phyloP scores from a whole-genome alignment of 2,888 invertebrate genomes.

The Germaria angustata region DNA sequence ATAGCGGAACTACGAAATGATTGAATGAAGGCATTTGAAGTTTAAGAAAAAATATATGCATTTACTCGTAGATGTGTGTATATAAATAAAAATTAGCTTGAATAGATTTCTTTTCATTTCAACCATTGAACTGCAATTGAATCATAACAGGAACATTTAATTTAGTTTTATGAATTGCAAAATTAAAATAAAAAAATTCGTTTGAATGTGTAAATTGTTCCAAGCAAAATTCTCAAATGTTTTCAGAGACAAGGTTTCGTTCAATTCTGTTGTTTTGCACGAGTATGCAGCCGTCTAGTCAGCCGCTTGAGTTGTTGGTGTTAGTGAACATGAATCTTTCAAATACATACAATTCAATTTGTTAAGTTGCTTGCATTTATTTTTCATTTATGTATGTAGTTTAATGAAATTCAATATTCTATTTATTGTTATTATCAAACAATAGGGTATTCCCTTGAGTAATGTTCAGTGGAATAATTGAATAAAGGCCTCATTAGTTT shows the following conservation, averaged over 20 bases:
- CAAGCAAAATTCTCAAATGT: conserved; percentile 43
- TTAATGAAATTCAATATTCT: conserved; percentile 44
- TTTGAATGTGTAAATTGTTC: conserved; percentile 44
- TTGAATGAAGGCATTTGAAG: conserved; percentile 9
- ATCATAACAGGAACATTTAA: conserved; percentile 67
- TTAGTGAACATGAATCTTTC: conserved; percentile 38
- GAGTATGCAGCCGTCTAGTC: not conserved
- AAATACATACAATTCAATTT: conserved; percentile 23
- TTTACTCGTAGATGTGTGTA: too few relatives aligned
- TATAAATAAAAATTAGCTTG: conserved; percentile 31
- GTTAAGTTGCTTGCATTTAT: not conserved
- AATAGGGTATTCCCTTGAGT: not conserved
- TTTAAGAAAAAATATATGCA: not conserved
- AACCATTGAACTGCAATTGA: conserved; percentile 53
- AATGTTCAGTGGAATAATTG: not conserved
- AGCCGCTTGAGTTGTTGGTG: conserved; percentile 3
- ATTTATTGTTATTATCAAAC: not conserved
- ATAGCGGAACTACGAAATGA: conserved; percentile 57
- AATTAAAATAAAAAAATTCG: conserved; percentile 8
- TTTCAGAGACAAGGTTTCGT: conserved; percentile 63
- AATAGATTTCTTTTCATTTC: conserved; percentile 27
- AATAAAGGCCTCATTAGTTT: too few relatives aligned
- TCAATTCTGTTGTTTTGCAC: conserved; percentile 14
- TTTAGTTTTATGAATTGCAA: conserved; percentile 27
- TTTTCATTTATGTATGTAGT: not conserved